Evolutionary conservation across 2,113 vertebrate genomes (phyloP).

Genomic region (Galemys pyrenaicus): DNA sequence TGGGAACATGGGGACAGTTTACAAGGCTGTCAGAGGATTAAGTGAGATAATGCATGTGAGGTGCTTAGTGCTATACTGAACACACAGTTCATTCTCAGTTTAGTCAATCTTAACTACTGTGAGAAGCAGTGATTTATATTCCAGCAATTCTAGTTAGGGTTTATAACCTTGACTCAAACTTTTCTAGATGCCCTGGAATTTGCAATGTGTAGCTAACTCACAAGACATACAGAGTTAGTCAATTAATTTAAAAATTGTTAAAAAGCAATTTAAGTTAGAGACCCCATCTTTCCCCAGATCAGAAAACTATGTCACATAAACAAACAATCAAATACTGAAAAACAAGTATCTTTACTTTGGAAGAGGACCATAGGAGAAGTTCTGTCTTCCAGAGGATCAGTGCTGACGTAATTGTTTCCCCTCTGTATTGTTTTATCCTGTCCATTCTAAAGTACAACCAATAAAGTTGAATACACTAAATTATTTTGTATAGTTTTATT

Average conservation of each 20-base stretch:
- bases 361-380: background rate
- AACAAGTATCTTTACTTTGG: background rate
- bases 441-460: background rate
- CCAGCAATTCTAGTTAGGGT: background rate
- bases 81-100: background rate
- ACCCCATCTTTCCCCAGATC: background rate
- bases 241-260: background rate
- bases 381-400: background rate
- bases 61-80: background rate
- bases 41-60: background rate
- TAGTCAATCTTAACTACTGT: background rate
- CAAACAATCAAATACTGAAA: background rate
- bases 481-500: background rate
- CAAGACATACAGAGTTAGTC: background rate
- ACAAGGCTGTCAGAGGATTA: background rate
- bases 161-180: background rate
- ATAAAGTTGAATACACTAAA: background rate
- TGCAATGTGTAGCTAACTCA: background rate
- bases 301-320: background rate
- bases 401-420: background rate
- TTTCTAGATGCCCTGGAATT: constrained; percentile 5
- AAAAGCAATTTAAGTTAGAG: background rate
- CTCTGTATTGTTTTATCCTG: background rate
- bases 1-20: background rate
- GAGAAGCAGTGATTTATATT: background rate